Percentiles rank a stretch among this genome's conserved stretches.
These are phyloP conservation scores for Agelastica alni DNA, from an alignment of 2,888 invertebrate species.

Conservation along the genomic window DNA sequence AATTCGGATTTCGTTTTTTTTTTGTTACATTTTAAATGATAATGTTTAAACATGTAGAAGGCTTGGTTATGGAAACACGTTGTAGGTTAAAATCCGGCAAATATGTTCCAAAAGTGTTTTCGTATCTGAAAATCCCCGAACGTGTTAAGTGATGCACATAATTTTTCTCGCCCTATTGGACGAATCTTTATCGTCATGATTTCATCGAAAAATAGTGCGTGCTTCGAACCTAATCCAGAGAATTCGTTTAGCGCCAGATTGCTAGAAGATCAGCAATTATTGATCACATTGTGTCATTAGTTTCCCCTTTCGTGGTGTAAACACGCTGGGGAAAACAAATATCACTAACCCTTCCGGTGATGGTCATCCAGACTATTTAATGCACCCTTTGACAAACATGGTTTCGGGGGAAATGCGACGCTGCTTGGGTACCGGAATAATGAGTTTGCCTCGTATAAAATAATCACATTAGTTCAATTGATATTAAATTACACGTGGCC, in stretches of 20 bases:
- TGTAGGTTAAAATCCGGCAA: too few relatives aligned
- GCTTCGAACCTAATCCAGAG: conserved; percentile 36
- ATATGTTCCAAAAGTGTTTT: too few relatives aligned
- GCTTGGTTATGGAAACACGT: too few relatives aligned
- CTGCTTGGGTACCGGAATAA: conserved; percentile 11
- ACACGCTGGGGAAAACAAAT: conserved; percentile 39
- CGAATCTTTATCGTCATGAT: conserved; percentile 19
- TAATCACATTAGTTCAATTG: conserved; percentile 18
- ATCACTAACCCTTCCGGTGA: conserved; percentile 39
- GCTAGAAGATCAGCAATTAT: conserved; percentile 42
- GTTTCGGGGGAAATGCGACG: conserved; percentile 5
- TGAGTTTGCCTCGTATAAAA: conserved; percentile 16
- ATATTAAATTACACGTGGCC: conserved; percentile 13
- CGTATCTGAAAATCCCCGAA: conserved; percentile 6
- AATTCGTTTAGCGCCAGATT: conserved; percentile 39
- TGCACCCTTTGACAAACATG: conserved; percentile 39
- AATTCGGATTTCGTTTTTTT: too few relatives aligned
- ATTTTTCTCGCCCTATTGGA: conserved; percentile 14
- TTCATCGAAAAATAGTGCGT: conserved; percentile 31
- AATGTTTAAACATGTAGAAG: too few relatives aligned
- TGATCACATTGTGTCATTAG: conserved; percentile 41
- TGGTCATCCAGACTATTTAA: conserved; percentile 42
- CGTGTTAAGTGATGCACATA: conserved; percentile 12
- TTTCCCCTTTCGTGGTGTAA: conserved; percentile 33
- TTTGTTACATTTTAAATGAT: too few relatives aligned